phyloP scores from a whole-genome alignment of 2,888 invertebrate genomes.

The Rapana venosa region DNA sequence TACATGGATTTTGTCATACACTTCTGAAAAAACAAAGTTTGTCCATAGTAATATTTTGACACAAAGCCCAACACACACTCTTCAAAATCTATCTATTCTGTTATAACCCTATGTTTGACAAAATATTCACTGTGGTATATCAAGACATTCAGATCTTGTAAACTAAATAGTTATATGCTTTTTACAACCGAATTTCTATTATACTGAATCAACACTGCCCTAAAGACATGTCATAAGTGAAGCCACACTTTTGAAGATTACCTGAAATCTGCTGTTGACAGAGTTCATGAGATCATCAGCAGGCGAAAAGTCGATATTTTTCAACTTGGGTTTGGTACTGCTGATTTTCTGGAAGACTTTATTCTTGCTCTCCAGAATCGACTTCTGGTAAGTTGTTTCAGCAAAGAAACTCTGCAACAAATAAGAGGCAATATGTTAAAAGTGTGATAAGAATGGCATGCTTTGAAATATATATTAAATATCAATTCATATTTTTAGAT shows the following conservation, averaged over 20 bases:
- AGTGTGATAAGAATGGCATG: neutral
- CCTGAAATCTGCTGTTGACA: conserved; percentile 89
- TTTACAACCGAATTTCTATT: too few relatives aligned
- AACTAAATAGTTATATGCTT: too few relatives aligned
- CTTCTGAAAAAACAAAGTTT: too few relatives aligned
- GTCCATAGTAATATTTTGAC: too few relatives aligned
- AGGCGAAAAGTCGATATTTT: conserved; percentile 87
- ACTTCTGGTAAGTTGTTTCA: conserved; percentile 92
- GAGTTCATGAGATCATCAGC: conserved; percentile 85
- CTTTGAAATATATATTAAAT: neutral
- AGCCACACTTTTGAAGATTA: conserved; percentile 49
- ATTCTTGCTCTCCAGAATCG: conserved; percentile 96
- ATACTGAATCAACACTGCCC: too few relatives aligned
- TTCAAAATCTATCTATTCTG: too few relatives aligned
- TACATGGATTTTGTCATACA: too few relatives aligned
- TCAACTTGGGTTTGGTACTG: conserved; percentile 86
- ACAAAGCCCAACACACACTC: too few relatives aligned
- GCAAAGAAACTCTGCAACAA: conserved; percentile 85
- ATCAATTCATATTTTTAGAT: neutral
- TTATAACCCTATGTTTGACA: too few relatives aligned
- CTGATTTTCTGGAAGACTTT: conserved; percentile 91
- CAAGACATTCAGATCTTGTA: too few relatives aligned
- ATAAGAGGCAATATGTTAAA: neutral
- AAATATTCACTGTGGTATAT: too few relatives aligned
- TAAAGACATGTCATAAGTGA: too few relatives aligned